A percentile compares a stretch with the other conserved stretches of the same genome.
Conservation (phyloP, 2,888 invertebrate genomes). For the Branchipolynoe longqiensis region DNA sequence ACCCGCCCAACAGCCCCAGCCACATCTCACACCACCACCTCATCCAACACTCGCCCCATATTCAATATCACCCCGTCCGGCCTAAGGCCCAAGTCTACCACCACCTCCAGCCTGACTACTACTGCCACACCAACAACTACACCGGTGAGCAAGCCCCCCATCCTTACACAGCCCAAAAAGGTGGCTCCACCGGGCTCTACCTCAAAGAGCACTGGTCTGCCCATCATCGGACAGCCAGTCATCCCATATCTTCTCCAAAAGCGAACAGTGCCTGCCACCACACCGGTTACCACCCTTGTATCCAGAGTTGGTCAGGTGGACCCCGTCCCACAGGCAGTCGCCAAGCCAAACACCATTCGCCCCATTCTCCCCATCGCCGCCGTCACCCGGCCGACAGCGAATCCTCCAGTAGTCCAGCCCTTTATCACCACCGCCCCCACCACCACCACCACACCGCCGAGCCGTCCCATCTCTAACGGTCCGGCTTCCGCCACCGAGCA, state of each 20-base stretch:
- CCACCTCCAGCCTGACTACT: background rate
- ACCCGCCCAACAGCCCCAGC: background rate
- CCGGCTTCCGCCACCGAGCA: slow-evolving; percentile 6
- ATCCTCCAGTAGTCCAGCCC: background rate
- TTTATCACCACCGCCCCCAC: background rate
- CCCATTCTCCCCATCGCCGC: background rate
- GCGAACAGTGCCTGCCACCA: background rate
- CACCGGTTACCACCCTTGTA: background rate
- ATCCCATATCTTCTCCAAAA: slow-evolving; percentile 36
- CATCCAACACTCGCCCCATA: background rate
- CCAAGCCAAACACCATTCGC: background rate
- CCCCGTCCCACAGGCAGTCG: background rate
- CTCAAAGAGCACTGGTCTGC: background rate
- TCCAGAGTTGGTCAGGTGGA: background rate
- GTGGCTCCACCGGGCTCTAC: background rate
- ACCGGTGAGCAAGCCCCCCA: background rate
- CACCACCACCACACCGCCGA: slow-evolving; percentile 18
- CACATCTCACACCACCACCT: background rate
- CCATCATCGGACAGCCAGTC: slow-evolving; percentile 38
- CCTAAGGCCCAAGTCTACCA: background rate
- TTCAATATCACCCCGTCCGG: background rate
- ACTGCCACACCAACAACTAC: background rate
- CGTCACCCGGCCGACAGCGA: background rate
- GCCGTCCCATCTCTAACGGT: background rate
- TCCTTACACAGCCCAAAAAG: slow-evolving; percentile 23